These are phyloP conservation scores for Micrastur ruficollis DNA, from an alignment of 2,797 vertebrate species.

Conservation along the genomic window DNA sequence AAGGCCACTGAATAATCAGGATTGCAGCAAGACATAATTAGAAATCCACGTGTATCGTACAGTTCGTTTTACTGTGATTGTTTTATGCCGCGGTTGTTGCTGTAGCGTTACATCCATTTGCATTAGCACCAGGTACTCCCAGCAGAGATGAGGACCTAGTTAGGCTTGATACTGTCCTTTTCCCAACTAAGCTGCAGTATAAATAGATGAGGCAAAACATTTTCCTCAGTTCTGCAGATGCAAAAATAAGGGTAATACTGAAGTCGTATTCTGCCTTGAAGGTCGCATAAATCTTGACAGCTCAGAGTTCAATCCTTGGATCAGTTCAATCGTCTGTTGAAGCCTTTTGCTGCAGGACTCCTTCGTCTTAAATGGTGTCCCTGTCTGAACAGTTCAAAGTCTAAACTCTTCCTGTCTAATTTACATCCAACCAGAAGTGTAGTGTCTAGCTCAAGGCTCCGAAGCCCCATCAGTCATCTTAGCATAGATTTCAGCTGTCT, in stretches of 20 bases:
- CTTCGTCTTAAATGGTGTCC: background rate
- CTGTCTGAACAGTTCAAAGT: background rate
- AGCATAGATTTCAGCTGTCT: background rate
- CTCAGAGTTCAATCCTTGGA: background rate
- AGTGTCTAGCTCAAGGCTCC: background rate
- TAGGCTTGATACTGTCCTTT: background rate
- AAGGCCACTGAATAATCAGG: background rate
- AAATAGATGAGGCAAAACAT: background rate
- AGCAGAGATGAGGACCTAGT: background rate
- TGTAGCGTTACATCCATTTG: background rate
- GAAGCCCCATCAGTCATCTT: background rate
- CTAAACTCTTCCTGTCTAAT: background rate
- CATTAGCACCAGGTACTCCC: background rate
- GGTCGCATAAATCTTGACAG: background rate
- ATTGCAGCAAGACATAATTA: background rate
- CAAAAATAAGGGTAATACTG: background rate
- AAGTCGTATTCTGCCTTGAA: background rate
- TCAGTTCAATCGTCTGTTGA: background rate
- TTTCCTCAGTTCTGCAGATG: background rate
- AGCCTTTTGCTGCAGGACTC: background rate
- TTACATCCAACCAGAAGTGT: background rate
- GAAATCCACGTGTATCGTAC: fast-evolving
- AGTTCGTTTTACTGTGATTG: background rate
- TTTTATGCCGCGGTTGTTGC: background rate
- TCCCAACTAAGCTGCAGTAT: background rate